Percentiles rank a stretch among this genome's conserved stretches.
phyloP scores from a whole-genome alignment of 2,888 invertebrate genomes.

The Crepidodera aurea region DNA sequence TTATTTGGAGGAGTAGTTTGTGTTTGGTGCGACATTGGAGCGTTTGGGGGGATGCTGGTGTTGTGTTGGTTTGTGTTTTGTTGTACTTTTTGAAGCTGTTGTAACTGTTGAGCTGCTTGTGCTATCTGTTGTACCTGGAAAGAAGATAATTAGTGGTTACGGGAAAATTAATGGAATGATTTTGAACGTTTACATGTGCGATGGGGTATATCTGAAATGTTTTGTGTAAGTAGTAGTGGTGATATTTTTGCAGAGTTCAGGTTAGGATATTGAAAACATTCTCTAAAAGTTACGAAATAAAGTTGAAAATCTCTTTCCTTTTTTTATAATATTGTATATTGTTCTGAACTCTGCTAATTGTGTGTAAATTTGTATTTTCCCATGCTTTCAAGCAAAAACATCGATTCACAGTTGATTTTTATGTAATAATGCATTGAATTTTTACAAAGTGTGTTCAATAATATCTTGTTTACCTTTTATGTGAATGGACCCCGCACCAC shows the following conservation, averaged over 20 bases:
- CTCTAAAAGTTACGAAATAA: too few species aligned
- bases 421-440: too few species aligned
- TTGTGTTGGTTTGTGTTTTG: conserved; percentile 60
- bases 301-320: too few species aligned
- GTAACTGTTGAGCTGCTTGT: conserved; percentile 85
- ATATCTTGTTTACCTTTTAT: too few species aligned
- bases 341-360: too few species aligned
- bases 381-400: conserved; percentile 3
- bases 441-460: too few species aligned
- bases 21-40: conserved; percentile 62
- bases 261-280: too few species aligned
- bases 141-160: neutral
- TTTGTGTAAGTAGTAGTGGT: neutral
- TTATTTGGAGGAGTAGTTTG: conserved; percentile 68
- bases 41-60: conserved; percentile 57
- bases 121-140: conserved; percentile 81
- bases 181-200: conserved; percentile 7
- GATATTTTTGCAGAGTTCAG: too few species aligned
- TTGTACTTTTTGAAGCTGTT: conserved; percentile 76
- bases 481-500: too few species aligned
- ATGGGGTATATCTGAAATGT: neutral
- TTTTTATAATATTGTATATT: too few species aligned
- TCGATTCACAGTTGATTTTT: too few species aligned
- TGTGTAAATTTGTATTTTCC: too few species aligned
- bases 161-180: neutral